Evolutionary conservation across 2,888 invertebrate species (phyloP), one percentile per base, ranked within the genome.

Genomic region (Metellina segmentata): DNA sequence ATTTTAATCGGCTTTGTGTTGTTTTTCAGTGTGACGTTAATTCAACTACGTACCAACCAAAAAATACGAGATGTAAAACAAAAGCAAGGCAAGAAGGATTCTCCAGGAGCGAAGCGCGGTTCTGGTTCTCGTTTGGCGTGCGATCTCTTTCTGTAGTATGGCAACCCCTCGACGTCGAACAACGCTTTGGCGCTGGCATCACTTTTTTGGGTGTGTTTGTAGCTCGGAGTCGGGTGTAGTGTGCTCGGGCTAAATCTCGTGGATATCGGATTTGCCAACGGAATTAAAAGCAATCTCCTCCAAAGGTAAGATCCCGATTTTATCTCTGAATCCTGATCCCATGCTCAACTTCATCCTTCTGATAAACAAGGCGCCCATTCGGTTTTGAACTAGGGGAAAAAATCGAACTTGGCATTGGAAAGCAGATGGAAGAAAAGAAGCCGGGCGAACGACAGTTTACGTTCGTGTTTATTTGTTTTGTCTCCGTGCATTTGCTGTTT

Each of bases 161-260:
- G 83, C 72, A 83, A 83, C 83, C 83, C 83, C 19, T 7, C 52
- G 61, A 48, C 51, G 51, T 34, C 71, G 61, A 11, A 61, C 61
- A 53, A 72, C 74, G 71, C 83, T 72, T 20, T 72, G 72, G 83
- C 83, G 83, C 83, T 83, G 51, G 83, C 83, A 71, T 83, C 83
- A 74, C 83, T 72, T 83, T 83, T 79, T 79, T 72, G 83, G 83
- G 72, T 72, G 83, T 83, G 83, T 61, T n/a, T 83, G 83, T 83
- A 53, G 70, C 34, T 72, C 69, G 81, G 49, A 70, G 71, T 52
- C 52, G 49, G 71, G 49, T 83, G 83, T 52, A 11, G 49, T 20
- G 83, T 79, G 13, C 61, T 53, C 61, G 16, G 79, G 20, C 34
- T 53, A 53, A 53, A 79, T 79, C 79, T 61, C 34, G 61, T 79